A percentile compares a stretch with the other conserved stretches of the same genome.
These are phyloP conservation scores for Amphiduros pacificus DNA, from an alignment of 2,888 invertebrate species.

Conservation along the genomic window DNA sequence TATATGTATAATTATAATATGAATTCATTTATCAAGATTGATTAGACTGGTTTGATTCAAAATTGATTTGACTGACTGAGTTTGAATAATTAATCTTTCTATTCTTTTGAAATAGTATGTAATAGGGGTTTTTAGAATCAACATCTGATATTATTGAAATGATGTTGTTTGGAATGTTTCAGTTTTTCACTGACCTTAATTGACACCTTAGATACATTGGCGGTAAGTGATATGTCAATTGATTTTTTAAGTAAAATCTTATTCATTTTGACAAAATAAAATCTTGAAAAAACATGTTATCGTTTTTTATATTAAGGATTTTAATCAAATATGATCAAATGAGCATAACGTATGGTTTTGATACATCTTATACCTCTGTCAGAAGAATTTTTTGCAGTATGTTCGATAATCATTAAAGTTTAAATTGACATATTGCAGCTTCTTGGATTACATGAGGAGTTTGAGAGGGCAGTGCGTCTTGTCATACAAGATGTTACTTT, in stretches of 20 bases:
- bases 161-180: constrained; percentile 39
- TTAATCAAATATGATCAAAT: background rate
- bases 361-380: background rate
- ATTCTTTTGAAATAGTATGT: too few relatives aligned
- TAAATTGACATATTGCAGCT: constrained; percentile 67
- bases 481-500: constrained; percentile 86
- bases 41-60: too few relatives aligned
- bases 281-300: background rate
- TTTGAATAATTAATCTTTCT: too few relatives aligned
- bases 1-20: too few relatives aligned
- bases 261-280: too few relatives aligned
- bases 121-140: too few relatives aligned
- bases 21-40: too few relatives aligned
- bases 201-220: constrained; percentile 90
- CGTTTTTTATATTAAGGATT: background rate
- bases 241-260: too few relatives aligned
- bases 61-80: too few relatives aligned
- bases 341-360: background rate
- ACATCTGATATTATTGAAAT: too few relatives aligned
- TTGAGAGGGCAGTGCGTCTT: constrained; percentile 85
- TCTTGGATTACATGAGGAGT: constrained; percentile 90
- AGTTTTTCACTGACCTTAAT: constrained; percentile 96
- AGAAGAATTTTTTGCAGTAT: background rate
- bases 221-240: constrained; percentile 62
- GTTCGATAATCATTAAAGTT: too few relatives aligned